Conservation (phyloP, 1,140 invertebrate genomes). For the Ctenoplectra terminalis region DNA sequence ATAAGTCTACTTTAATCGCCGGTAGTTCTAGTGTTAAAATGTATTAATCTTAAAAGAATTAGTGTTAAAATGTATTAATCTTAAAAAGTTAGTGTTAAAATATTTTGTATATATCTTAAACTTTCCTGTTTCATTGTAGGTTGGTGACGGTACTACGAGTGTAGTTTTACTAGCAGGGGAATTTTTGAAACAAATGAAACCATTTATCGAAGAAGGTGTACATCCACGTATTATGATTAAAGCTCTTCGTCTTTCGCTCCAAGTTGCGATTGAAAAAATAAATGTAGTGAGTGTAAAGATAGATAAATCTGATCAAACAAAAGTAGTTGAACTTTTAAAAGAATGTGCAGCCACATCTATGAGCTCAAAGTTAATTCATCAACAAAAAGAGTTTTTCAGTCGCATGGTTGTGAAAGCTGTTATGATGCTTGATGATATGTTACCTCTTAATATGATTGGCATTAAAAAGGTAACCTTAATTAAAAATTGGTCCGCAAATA, state of each 20-base stretch:
- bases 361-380: slow-evolving; percentile 97
- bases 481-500: not conserved
- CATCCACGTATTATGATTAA: slow-evolving; percentile 97
- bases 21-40: no score
- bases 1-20: no score
- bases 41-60: no score
- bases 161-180: slow-evolving; percentile 98
- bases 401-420: slow-evolving; percentile 99
- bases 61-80: no score
- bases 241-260: slow-evolving; percentile 91
- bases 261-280: slow-evolving; percentile 93
- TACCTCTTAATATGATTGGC: slow-evolving; percentile 99
- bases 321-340: slow-evolving; percentile 90
- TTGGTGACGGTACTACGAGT: slow-evolving; percentile 98
- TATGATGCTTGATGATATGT: slow-evolving; percentile 94
- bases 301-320: slow-evolving; percentile 84
- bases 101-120: slow-evolving; percentile 25
- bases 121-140: slow-evolving; percentile 83
- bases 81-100: no score
- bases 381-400: slow-evolving; percentile 98
- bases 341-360: slow-evolving; percentile 98
- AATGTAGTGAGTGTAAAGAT: slow-evolving; percentile 93
- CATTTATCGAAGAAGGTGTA: slow-evolving; percentile 98
- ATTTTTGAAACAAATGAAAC: slow-evolving; percentile 97
- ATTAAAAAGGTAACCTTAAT: slow-evolving; percentile 94